Evolutionary conservation across 2,113 vertebrate genomes (phyloP).

Genomic region (Melanerpes aurifrons): DNA sequence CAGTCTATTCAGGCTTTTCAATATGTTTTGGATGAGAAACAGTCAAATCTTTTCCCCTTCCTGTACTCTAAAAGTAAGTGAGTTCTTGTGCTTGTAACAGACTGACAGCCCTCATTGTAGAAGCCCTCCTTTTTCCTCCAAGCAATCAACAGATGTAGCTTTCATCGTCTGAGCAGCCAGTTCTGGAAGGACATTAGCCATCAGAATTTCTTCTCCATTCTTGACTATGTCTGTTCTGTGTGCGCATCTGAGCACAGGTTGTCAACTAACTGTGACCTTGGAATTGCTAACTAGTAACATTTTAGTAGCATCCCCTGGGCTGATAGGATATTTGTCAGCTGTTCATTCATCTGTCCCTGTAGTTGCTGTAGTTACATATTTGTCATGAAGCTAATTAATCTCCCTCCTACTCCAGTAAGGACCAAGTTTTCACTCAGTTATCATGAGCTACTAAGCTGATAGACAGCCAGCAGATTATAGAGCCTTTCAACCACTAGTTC

Average conservation of each 20-base stretch:
- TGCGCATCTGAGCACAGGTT: neutral
- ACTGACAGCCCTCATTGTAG: neutral
- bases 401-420: neutral
- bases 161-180: neutral
- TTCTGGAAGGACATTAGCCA: neutral
- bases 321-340: neutral
- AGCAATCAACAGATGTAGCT: neutral
- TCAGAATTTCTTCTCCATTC: neutral
- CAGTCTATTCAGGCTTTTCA: neutral
- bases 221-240: neutral
- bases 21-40: neutral
- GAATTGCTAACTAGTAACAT: neutral
- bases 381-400: neutral
- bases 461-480: neutral
- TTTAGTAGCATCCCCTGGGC: neutral
- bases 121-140: neutral
- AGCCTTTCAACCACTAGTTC: neutral
- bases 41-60: neutral
- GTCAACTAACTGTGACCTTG: neutral
- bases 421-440: neutral
- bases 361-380: neutral
- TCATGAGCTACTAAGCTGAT: accelerated
- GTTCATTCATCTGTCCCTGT: neutral
- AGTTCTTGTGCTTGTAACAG: neutral
- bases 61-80: neutral